Conservation (phyloP, 30 jellyfish, hydroid and myxozoan genomes). For the Aurelia sp. region DNA sequence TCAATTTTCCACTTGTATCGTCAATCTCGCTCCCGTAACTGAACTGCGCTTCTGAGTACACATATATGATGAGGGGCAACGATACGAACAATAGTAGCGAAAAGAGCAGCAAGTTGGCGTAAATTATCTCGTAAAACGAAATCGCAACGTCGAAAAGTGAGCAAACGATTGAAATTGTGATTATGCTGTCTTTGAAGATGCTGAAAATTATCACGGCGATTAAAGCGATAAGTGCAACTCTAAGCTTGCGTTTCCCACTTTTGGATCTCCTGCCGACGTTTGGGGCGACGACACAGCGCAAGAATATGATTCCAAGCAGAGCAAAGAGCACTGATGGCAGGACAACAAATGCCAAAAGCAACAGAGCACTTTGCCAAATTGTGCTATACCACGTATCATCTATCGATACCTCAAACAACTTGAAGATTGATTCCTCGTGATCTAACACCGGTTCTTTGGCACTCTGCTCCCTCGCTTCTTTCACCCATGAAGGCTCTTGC, state of each 20-base stretch:
- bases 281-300: conserved; percentile 38
- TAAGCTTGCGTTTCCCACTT: conserved; percentile 35
- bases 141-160: background rate
- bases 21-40: conserved; percentile 26
- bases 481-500: conserved; percentile 65
- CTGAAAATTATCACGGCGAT: conserved; percentile 30
- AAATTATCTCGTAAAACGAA: conserved; percentile 30
- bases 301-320: conserved; percentile 18
- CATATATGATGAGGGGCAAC: conserved; percentile 47
- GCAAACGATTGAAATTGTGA: conserved; percentile 14
- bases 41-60: conserved; percentile 39
- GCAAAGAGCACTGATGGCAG: conserved; percentile 65
- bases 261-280: conserved; percentile 51
- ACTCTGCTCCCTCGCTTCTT: conserved; percentile 59
- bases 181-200: conserved; percentile 54
- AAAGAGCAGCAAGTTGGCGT: conserved; percentile 30
- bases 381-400: conserved; percentile 39
- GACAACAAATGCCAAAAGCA: background rate
- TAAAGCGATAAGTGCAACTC: background rate
- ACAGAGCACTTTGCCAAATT: conserved; percentile 38
- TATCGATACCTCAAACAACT: conserved; percentile 10
- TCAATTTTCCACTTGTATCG: conserved; percentile 3
- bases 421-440: conserved; percentile 31
- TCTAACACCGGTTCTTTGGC: conserved; percentile 61
- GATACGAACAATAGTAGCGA: conserved; percentile 20